Conservation (phyloP, 1,140 invertebrate genomes). For the Micrasema minimum region DNA sequence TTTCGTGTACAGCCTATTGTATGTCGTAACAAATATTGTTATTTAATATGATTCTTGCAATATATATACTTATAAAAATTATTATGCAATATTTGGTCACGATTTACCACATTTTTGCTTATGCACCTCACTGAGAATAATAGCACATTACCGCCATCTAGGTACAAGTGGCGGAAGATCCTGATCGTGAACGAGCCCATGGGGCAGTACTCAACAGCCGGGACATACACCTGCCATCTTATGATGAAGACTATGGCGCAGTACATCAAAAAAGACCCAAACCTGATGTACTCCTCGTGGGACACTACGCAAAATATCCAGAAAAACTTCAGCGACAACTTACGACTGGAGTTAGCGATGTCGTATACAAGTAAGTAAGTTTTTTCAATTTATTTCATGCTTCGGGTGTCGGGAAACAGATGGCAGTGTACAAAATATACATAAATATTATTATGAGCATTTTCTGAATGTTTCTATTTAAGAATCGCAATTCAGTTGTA, state of each 20-base stretch:
- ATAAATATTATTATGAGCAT: neutral
- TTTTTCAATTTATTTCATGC: constrained; percentile 16
- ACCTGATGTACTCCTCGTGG: constrained; percentile 63
- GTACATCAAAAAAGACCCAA: constrained; percentile 67
- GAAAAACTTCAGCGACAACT: constrained; percentile 64
- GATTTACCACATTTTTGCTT: constrained; percentile 20
- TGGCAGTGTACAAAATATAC: constrained; percentile 19
- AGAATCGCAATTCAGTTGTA: neutral
- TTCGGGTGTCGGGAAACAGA: constrained; percentile 11
- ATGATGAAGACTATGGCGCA: constrained; percentile 77
- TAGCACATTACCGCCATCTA: constrained; percentile 62
- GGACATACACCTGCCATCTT: constrained; percentile 73
- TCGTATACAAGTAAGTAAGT: constrained; percentile 69
- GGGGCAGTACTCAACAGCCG: constrained; percentile 72
- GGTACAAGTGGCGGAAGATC: constrained; percentile 76
- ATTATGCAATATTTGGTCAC: too few relatives aligned
- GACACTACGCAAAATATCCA: constrained; percentile 68
- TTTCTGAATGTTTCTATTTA: neutral
- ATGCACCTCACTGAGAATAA: constrained; percentile 32
- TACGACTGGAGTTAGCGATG: constrained; percentile 62
- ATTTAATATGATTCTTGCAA: too few relatives aligned
- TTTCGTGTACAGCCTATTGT: too few relatives aligned
- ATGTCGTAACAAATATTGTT: too few relatives aligned
- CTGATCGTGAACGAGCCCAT: constrained; percentile 78
- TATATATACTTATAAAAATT: too few relatives aligned